phyloP scores from a whole-genome alignment of 2,113 vertebrate species.

The Chelonoidis abingdonii region DNA sequence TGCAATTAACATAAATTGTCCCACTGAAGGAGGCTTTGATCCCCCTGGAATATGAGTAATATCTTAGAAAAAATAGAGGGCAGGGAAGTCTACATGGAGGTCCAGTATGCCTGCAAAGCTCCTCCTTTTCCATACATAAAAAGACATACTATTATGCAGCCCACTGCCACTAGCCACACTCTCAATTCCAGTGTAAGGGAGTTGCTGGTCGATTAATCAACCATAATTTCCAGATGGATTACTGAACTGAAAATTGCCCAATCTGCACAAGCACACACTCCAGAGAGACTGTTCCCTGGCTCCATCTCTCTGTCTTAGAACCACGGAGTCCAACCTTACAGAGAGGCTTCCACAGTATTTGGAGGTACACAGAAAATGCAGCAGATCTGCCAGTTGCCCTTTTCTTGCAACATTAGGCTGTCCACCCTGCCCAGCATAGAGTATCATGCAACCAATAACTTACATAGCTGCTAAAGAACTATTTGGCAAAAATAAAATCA shows the following conservation, averaged over 20 bases:
- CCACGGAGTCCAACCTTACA: not conserved
- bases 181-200: not conserved
- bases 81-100: too few species aligned
- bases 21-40: too few species aligned
- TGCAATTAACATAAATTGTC: too few species aligned
- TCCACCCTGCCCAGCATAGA: not conserved
- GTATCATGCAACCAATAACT: not conserved
- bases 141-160: accelerated
- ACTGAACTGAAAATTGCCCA: not conserved
- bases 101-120: too few species aligned
- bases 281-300: not conserved
- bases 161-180: too few species aligned
- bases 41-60: too few species aligned
- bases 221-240: not conserved
- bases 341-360: not conserved
- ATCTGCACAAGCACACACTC: not conserved
- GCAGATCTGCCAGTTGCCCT: not conserved
- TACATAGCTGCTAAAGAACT: not conserved
- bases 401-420: not conserved
- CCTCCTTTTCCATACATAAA: not conserved
- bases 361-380: not conserved
- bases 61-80: too few species aligned
- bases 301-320: not conserved
- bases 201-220: not conserved
- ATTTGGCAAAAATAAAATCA: not conserved